phyloP scores from a whole-genome alignment of 2,888 invertebrate species.

The Pegoplata infirma region DNA sequence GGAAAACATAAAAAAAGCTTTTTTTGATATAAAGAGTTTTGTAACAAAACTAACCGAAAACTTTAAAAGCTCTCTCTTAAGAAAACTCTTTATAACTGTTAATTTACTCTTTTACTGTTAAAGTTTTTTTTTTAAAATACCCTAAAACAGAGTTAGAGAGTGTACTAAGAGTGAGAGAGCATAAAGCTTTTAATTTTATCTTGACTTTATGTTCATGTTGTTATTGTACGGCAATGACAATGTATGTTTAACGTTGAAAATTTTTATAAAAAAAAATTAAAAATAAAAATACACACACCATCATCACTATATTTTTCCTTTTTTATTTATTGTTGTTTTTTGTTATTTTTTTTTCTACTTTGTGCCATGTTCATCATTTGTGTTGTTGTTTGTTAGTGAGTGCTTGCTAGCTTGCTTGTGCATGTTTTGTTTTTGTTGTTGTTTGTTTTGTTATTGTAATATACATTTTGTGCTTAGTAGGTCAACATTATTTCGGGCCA shows the following conservation, averaged over 20 bases:
- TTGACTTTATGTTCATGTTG: constrained; percentile 46
- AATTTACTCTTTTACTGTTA: constrained; percentile 51
- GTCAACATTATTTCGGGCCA: constrained; percentile 79
- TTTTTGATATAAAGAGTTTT: constrained; percentile 41
- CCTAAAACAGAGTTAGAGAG: neutral
- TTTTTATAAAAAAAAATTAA: constrained; percentile 8
- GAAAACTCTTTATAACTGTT: neutral
- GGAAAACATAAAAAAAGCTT: constrained; percentile 22
- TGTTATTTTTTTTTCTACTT: constrained; percentile 35
- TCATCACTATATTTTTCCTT: constrained; percentile 37
- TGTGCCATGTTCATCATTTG: constrained; percentile 21
- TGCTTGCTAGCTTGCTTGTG: too few species aligned
- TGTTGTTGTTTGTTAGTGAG: constrained; percentile 50
- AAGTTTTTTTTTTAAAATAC: neutral
- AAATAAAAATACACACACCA: neutral
- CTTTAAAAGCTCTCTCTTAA: neutral
- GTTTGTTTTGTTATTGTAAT: too few species aligned
- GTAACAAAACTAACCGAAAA: neutral
- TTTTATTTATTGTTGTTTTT: constrained; percentile 24
- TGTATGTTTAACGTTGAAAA: constrained; percentile 61
- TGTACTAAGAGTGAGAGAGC: constrained; percentile 4
- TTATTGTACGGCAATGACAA: constrained; percentile 63
- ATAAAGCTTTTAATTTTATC: constrained; percentile 40
- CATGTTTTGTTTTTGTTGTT: constrained; percentile 66
- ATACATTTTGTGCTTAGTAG: constrained; percentile 74